A percentile compares a stretch with the other conserved stretches of the same genome.
These are phyloP conservation scores for Tetragonula carbonaria DNA, from an alignment of 2,888 invertebrate species.

Conservation along the genomic window DNA sequence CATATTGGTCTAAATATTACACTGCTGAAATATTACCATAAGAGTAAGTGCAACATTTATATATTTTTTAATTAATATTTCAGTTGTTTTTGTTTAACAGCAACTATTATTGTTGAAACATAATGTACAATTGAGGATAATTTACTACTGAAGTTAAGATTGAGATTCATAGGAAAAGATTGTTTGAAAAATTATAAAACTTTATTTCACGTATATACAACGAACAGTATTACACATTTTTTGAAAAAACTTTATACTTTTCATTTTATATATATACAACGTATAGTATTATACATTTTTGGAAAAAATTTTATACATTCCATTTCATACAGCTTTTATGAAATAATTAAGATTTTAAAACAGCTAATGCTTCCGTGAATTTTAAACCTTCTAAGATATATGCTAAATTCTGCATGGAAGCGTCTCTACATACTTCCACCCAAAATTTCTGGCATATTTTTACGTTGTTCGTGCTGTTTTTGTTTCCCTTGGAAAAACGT, in stretches of 20 bases:
- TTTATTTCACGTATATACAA: slow-evolving; percentile 31
- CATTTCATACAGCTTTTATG: background rate
- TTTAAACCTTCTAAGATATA: slow-evolving; percentile 92
- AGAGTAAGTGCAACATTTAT: background rate
- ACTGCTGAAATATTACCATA: background rate
- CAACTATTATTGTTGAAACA: background rate
- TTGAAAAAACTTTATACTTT: too few species aligned
- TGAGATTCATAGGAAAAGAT: background rate
- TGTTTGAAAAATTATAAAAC: slow-evolving; percentile 51
- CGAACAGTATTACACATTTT: background rate
- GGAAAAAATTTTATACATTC: slow-evolving; percentile 73
- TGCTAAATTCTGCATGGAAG: slow-evolving; percentile 91
- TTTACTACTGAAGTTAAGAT: background rate
- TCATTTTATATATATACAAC: too few species aligned
- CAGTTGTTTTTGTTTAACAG: background rate
- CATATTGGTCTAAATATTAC: too few species aligned
- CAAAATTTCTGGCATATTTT: slow-evolving; percentile 92
- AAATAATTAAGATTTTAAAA: slow-evolving; percentile 83
- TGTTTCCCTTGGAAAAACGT: slow-evolving; percentile 90
- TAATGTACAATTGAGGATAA: background rate
- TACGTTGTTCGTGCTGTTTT: slow-evolving; percentile 88
- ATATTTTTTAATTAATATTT: background rate
- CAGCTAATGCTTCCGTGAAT: slow-evolving; percentile 88
- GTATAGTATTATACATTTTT: too few species aligned
- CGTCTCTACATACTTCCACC: slow-evolving; percentile 93